Evolutionary conservation across 2,113 vertebrate species (phyloP).

Genomic region (Caranx melampygus): DNA sequence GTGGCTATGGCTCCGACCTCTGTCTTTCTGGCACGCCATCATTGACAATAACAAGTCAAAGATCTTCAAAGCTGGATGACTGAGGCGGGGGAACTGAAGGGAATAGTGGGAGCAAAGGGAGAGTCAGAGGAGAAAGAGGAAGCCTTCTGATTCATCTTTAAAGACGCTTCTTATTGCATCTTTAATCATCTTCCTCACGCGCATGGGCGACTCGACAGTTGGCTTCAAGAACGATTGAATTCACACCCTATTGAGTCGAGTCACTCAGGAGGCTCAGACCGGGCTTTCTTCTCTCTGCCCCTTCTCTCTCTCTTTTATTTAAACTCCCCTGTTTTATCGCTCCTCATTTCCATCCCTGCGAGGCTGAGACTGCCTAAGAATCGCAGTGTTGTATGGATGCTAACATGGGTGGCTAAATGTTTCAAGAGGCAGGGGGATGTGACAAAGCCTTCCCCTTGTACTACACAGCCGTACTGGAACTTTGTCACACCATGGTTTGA

Average conservation of each 20-base stretch:
- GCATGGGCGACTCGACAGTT: constrained; percentile 49
- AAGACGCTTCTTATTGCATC: constrained; percentile 73
- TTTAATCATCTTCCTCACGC: constrained; percentile 72
- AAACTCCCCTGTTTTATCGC: constrained; percentile 49
- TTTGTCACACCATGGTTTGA: constrained; percentile 26
- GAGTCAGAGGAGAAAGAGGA: constrained; percentile 28
- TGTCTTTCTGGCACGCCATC: constrained; percentile 23
- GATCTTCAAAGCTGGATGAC: constrained; percentile 53
- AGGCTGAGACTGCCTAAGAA: constrained; percentile 7
- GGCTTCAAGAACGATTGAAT: constrained; percentile 69
- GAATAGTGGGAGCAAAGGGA: neutral
- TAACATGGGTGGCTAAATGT: constrained; percentile 65
- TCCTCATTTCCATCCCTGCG: constrained; percentile 41
- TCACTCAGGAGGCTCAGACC: constrained; percentile 39
- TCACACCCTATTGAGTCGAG: constrained; percentile 52
- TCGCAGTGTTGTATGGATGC: constrained; percentile 19
- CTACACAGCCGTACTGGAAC: constrained; percentile 43
- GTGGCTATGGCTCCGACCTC: constrained; percentile 29
- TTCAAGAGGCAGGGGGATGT: constrained; percentile 53
- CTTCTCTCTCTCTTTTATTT: constrained; percentile 37
- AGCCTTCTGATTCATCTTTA: constrained; percentile 77
- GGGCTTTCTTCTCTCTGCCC: constrained; percentile 44
- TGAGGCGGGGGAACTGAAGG: constrained; percentile 13
- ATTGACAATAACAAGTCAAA: constrained; percentile 40
- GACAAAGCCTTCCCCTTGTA: constrained; percentile 38